These are phyloP conservation scores for Sebastes minor DNA, from an alignment of 2,797 vertebrate species.

Conservation along the genomic window DNA sequence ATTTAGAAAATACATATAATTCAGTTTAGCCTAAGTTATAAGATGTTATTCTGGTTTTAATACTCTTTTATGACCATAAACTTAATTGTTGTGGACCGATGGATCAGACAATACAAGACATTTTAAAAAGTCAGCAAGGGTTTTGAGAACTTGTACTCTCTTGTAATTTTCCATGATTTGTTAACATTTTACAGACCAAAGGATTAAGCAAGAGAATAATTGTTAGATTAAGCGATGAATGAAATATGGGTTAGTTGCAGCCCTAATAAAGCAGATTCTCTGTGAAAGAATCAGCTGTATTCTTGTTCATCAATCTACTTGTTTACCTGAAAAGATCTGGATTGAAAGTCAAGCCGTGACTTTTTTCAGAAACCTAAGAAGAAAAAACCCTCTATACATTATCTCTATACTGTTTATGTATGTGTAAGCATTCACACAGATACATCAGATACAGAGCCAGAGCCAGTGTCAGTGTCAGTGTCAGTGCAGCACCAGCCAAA, in stretches of 20 bases:
- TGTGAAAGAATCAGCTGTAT: neutral
- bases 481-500: neutral
- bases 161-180: neutral
- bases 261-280: neutral
- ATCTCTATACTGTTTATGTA: neutral
- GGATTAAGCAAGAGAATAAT: neutral
- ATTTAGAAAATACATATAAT: neutral
- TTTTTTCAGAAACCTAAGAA: neutral
- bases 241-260: neutral
- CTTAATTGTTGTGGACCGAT: neutral
- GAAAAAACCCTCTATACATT: neutral
- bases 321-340: neutral
- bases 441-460: neutral
- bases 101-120: neutral
- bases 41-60: neutral
- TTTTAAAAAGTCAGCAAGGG: neutral
- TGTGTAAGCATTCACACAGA: neutral
- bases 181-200: neutral
- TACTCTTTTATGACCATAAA: neutral
- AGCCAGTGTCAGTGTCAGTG: neutral
- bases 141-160: neutral
- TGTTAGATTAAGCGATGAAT: neutral
- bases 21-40: neutral
- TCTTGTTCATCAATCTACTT: neutral
- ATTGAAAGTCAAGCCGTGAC: neutral